Evolutionary conservation across 2,888 invertebrate species (phyloP).

Genomic region (Pomacea canaliculata): DNA sequence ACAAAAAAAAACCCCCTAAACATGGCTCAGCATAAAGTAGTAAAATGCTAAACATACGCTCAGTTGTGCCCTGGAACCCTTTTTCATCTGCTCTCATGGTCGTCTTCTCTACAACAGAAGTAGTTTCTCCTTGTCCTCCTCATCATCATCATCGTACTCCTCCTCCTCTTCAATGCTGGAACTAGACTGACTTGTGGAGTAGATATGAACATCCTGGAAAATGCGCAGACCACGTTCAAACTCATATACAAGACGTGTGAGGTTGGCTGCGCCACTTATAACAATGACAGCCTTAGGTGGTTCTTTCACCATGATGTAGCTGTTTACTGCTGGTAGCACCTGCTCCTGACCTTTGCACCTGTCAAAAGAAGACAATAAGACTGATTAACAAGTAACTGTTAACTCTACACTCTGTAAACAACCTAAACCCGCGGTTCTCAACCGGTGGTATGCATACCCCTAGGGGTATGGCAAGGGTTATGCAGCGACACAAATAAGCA

Average conservation of each 20-base stretch:
- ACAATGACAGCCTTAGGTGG: constrained; percentile 87
- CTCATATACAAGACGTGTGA: constrained; percentile 87
- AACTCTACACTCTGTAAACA: no score
- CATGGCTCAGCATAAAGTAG: neutral
- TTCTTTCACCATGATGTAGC: constrained; percentile 88
- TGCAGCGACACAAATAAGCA: no score
- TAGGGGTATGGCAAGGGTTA: no score
- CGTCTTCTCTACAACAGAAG: constrained; percentile 32
- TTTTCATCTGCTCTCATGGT: constrained; percentile 40
- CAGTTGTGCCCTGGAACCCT: constrained; percentile 38
- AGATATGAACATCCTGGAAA: constrained; percentile 86
- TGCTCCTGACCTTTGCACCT: constrained; percentile 52
- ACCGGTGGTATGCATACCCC: no score
- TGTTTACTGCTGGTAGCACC: constrained; percentile 74
- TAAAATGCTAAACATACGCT: constrained; percentile 40
- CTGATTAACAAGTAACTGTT: neutral
- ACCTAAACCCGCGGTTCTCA: no score
- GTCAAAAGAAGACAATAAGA: constrained; percentile 27
- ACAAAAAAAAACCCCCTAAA: neutral
- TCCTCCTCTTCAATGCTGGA: constrained; percentile 40
- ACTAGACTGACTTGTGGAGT: constrained; percentile 57
- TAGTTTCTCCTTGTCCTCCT: constrained; percentile 30
- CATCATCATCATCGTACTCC: constrained; percentile 30
- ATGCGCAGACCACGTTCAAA: constrained; percentile 89
- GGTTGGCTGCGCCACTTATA: constrained; percentile 82